phyloP scores from a whole-genome alignment of 2,797 vertebrate species.

The Lagorchestes hirsutus region DNA sequence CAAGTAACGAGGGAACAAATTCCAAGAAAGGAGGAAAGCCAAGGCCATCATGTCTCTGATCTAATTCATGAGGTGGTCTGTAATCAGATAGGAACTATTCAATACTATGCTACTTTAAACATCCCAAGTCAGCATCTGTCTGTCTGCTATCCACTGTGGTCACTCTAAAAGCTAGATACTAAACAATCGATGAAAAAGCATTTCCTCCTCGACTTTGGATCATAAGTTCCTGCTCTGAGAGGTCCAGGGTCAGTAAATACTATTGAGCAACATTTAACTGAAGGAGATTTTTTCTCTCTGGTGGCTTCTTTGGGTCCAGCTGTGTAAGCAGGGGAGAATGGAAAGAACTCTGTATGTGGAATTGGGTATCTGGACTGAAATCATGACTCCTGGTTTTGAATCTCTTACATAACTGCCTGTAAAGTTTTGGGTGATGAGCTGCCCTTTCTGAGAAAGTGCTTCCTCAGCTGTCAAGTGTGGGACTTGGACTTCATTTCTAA shows the following conservation, averaged over 20 bases:
- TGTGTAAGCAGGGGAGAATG: background rate
- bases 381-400: background rate
- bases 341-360: background rate
- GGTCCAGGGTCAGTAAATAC: background rate
- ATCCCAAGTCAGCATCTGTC: background rate
- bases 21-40: background rate
- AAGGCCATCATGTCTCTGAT: background rate
- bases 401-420: background rate
- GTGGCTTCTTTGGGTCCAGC: background rate
- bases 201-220: background rate
- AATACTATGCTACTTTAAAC: background rate
- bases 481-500: background rate
- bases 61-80: background rate
- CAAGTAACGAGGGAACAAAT: background rate
- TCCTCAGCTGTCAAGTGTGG: background rate
- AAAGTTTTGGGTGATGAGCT: background rate
- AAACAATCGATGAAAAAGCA: background rate
- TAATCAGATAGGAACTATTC: background rate
- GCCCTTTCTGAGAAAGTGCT: background rate
- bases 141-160: background rate
- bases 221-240: background rate
- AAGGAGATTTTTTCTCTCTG: background rate
- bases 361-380: background rate
- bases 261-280: background rate
- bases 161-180: slow-evolving; percentile 1